Evolutionary conservation across 2,888 invertebrate genomes (phyloP), one percentile per base, ranked within the genome.

Genomic region (Eristalis intricaria): DNA sequence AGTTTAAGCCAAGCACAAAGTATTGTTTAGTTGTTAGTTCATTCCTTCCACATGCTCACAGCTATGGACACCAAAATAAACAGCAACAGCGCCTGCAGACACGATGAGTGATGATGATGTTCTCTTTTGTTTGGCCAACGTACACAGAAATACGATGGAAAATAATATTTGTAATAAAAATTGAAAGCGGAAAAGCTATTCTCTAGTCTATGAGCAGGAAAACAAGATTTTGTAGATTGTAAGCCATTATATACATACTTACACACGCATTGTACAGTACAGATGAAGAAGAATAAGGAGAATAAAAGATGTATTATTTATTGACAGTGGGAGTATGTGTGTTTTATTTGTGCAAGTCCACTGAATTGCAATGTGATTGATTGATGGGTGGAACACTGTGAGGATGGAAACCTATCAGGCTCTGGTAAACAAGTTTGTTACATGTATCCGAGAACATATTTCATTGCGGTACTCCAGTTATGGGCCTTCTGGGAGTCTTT

Each of bases 221-320:
- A 65, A 65, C 43, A 40, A 56, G 22, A 69, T 78, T 76, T 77
- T 65, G 65, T 82, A 79, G 86, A 66, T 73, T 61, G 32, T 86
- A 82, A 79, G 82, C 65, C 79, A 75, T 75, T 26, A 58, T 70
- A 71, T 75, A 61, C 66, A 71, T 60, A 71, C 68, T 74, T 78
- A 50, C 50, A 50, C 19, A 50, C 50, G 63, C 71, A 86, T 71
- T 86, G 86, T 86, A 86, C 86, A 86, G 82, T 78, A 56, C 56
- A 15, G 29, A 61, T 10, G 10, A 66, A 40, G 15, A 13, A 61
- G 38, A 61, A 35, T 43, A 56, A 50, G 63, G 13, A 76, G 58
- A 79, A 79, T 66, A 66, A 86, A 82, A 66, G 29, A 78, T 82
- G 82, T 82, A 78, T 82, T 82, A 81, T 82, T 82, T 82, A 86